Evolutionary conservation across 2,888 invertebrate species (phyloP).

Genomic region (Ashinkailepas kermadecensis): DNA sequence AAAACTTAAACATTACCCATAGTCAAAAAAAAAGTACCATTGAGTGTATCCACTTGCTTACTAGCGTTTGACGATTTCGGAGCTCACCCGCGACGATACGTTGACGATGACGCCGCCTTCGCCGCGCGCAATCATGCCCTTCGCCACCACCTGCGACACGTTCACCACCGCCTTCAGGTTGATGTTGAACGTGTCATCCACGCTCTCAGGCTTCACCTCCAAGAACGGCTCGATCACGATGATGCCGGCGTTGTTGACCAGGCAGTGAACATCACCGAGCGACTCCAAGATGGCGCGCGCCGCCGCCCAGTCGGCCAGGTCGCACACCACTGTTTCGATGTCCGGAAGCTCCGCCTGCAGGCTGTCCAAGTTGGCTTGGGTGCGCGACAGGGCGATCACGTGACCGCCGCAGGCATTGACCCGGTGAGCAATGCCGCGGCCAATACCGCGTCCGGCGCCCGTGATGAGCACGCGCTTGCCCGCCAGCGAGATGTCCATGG

Average conservation of each 20-base stretch:
- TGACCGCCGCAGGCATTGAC: slow-evolving; percentile 39
- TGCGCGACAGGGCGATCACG: slow-evolving; percentile 40
- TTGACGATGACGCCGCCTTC: slow-evolving; percentile 76
- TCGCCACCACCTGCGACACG: slow-evolving; percentile 72
- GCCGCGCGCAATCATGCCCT: slow-evolving; percentile 61
- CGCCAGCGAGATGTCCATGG: slow-evolving; percentile 10
- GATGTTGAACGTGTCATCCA: slow-evolving; percentile 56
- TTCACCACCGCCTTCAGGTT: slow-evolving; percentile 81
- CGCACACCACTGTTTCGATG: slow-evolving; percentile 51
- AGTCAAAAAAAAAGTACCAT: too few species aligned
- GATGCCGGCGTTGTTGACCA: slow-evolving; percentile 85
- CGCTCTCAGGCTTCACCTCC: slow-evolving; percentile 56
- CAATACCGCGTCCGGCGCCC: slow-evolving; percentile 75
- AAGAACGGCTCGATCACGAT: slow-evolving; percentile 62
- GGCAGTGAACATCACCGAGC: slow-evolving; percentile 62
- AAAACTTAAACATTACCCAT: too few species aligned
- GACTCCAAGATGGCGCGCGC: slow-evolving; percentile 56
- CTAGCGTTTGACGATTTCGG: too few species aligned
- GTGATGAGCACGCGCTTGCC: slow-evolving; percentile 77
- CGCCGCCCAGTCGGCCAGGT: slow-evolving; percentile 66
- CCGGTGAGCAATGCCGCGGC: slow-evolving; percentile 38
- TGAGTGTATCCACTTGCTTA: too few species aligned
- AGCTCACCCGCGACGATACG: slow-evolving; percentile 67
- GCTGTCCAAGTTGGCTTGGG: slow-evolving; percentile 38
- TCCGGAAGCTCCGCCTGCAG: slow-evolving; percentile 35